Conservation (phyloP, 2,113 vertebrate species). For the Corythoichthys intestinalis region DNA sequence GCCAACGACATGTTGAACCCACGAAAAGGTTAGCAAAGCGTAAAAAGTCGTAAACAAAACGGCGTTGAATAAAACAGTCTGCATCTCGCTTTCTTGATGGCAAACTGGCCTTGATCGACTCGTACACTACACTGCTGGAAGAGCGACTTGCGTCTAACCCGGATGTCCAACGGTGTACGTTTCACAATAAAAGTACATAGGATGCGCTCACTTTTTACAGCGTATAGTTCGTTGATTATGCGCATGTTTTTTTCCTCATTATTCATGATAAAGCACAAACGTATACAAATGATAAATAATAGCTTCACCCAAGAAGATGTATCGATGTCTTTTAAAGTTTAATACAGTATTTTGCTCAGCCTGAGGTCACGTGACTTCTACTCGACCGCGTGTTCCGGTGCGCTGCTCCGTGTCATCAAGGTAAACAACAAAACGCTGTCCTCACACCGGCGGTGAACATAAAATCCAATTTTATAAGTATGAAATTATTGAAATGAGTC, state of each 20-base stretch:
- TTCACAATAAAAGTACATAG: constrained; percentile 40
- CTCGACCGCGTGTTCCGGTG: constrained; percentile 49
- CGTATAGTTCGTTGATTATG: too few species aligned
- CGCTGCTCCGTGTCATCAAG: constrained; percentile 25
- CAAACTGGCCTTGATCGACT: neutral
- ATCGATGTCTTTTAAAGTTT: neutral
- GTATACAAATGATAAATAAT: neutral
- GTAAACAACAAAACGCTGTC: neutral
- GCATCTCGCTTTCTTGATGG: constrained; percentile 47
- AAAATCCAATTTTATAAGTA: neutral
- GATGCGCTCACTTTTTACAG: neutral
- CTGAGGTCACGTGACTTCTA: constrained; percentile 44
- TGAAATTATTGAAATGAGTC: fast-evolving
- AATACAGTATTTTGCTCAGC: neutral
- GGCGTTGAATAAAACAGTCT: constrained; percentile 30
- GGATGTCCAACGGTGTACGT: constrained; percentile 21
- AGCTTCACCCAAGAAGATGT: neutral
- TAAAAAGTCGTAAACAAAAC: constrained; percentile 45
- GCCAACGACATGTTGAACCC: constrained; percentile 38
- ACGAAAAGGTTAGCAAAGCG: constrained; percentile 43
- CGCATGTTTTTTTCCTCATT: neutral
- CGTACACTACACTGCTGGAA: neutral
- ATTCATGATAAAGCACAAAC: neutral
- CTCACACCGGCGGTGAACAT: neutral
- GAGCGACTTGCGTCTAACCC: constrained; percentile 19